A percentile compares a stretch with the other conserved stretches of the same genome.
Conservation (phyloP, 2,888 invertebrate genomes). For the Heliconius aoede region DNA sequence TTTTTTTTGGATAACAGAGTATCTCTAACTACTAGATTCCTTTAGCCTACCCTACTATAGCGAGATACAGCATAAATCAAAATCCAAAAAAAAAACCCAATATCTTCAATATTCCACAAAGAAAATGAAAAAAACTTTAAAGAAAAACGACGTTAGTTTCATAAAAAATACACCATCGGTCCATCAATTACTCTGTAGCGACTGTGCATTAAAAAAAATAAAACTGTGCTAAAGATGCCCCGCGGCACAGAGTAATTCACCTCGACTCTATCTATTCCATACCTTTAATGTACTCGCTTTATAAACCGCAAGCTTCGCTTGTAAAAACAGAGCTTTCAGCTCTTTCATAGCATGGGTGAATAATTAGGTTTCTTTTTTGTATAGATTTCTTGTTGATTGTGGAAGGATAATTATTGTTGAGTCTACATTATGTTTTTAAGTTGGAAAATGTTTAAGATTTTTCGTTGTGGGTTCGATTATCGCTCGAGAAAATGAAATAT, state of each 20-base stretch:
- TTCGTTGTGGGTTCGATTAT: too few relatives aligned
- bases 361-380: constrained; percentile 21
- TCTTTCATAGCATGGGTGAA: constrained; percentile 15
- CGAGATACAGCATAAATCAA: neutral
- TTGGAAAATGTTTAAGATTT: neutral
- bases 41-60: too few relatives aligned
- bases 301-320: constrained; percentile 22
- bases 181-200: constrained; percentile 12
- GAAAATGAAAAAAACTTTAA: neutral
- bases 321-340: constrained; percentile 16
- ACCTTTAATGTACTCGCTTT: constrained; percentile 33
- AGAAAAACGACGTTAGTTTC: neutral
- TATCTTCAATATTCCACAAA: neutral
- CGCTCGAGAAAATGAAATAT: too few relatives aligned
- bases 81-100: neutral
- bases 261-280: constrained; percentile 35
- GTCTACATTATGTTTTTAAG: neutral
- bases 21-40: too few relatives aligned
- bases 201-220: constrained; percentile 31
- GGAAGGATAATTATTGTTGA: neutral
- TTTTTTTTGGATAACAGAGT: too few relatives aligned
- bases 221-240: constrained; percentile 32
- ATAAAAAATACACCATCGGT: constrained; percentile 13
- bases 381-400: neutral
- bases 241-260: constrained; percentile 34